Evolutionary conservation across 2,888 invertebrate species (phyloP).

Genomic region (Pristionchus arcanus): DNA sequence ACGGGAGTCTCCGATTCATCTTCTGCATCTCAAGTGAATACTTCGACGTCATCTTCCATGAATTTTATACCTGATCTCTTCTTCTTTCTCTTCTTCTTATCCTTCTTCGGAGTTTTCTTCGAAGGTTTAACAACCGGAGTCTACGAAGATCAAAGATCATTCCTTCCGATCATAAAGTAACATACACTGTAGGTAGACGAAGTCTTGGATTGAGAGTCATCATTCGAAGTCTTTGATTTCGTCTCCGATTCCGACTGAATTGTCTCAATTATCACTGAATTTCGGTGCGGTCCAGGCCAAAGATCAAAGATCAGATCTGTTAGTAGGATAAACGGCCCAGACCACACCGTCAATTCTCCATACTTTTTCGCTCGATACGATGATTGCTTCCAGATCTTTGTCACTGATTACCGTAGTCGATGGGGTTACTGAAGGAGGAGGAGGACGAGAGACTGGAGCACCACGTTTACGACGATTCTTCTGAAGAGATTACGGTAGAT

Average conservation of each 20-base stretch:
- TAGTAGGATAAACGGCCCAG: background rate
- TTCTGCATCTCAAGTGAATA: background rate
- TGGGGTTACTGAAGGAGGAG: background rate
- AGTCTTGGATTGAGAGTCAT: background rate
- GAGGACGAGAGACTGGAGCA: background rate
- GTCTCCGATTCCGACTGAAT: background rate
- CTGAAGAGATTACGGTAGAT: constrained; percentile 20
- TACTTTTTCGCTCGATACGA: background rate
- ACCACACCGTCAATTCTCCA: constrained; percentile 16
- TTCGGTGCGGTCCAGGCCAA: constrained; percentile 18
- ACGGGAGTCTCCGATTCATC: background rate
- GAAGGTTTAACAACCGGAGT: background rate
- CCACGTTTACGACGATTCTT: background rate
- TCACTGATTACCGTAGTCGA: constrained; percentile 48
- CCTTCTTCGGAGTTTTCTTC: background rate
- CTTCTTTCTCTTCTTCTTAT: constrained; percentile 2
- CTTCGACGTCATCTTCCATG: background rate
- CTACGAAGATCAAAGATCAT: constrained; percentile 22
- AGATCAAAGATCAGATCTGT: constrained; percentile 30
- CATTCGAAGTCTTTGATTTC: background rate
- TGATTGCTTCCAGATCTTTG: constrained; percentile 11
- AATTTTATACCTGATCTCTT: background rate
- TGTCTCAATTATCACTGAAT: background rate
- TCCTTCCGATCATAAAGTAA: background rate
- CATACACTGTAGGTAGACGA: background rate